A percentile compares a stretch with the other conserved stretches of the same genome.
Conservation (phyloP, 2,113 vertebrate genomes). For the Triplophysa rosa region DNA sequence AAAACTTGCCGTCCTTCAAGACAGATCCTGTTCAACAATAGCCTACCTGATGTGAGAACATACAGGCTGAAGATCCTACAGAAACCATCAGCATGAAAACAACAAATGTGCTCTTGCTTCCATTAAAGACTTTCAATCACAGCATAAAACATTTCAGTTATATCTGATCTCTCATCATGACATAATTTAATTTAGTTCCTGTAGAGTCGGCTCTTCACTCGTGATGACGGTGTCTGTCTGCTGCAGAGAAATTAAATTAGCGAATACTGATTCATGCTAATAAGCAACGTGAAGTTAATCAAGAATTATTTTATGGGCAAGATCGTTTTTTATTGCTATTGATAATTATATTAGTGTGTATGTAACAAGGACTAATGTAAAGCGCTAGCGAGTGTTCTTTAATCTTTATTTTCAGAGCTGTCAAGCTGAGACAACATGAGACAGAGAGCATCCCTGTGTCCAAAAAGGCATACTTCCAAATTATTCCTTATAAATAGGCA, state of each 20-base stretch:
- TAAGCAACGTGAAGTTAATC: background rate
- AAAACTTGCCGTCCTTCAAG: slow-evolving; percentile 64
- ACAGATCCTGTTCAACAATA: slow-evolving; percentile 67
- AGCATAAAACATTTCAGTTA: background rate
- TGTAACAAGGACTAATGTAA: background rate
- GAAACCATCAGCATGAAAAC: background rate
- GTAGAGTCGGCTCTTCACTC: background rate
- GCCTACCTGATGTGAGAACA: slow-evolving; percentile 70
- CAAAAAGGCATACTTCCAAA: too few species aligned
- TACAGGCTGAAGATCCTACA: slow-evolving; percentile 60
- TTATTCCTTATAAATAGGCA: too few species aligned
- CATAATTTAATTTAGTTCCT: background rate
- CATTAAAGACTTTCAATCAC: background rate
- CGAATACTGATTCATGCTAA: slow-evolving; percentile 2
- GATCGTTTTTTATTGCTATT: background rate
- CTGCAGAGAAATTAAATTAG: background rate
- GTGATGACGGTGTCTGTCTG: background rate
- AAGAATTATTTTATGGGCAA: background rate
- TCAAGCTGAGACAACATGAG: too few species aligned
- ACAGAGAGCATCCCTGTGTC: too few species aligned
- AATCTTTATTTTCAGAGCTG: background rate
- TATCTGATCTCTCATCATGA: slow-evolving; percentile 10
- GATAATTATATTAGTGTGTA: background rate
- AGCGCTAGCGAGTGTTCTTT: background rate
- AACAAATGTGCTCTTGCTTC: background rate